A percentile compares a stretch with the other conserved stretches of the same genome.
Conservation (phyloP, 1,140 invertebrate genomes). For the Triops cancriformis region DNA sequence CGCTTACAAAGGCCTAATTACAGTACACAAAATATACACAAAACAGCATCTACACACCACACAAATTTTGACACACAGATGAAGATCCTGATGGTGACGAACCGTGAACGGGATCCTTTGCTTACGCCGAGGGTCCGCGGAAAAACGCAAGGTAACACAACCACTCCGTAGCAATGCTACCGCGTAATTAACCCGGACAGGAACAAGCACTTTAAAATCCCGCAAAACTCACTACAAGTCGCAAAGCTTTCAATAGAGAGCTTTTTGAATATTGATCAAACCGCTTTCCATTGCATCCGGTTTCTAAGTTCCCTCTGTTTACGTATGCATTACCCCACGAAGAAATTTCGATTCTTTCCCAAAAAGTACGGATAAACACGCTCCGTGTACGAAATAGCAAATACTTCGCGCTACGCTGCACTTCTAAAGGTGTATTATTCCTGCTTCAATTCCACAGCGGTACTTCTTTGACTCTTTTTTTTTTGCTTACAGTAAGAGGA, state of each 20-base stretch:
- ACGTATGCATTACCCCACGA: background rate
- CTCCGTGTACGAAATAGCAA: background rate
- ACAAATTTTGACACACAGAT: background rate
- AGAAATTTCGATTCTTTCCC: background rate
- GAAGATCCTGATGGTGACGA: too few relatives aligned
- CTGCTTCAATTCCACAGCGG: too few relatives aligned
- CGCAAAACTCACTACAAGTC: background rate
- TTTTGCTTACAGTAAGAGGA: too few relatives aligned
- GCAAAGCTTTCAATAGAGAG: background rate
- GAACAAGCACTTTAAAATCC: background rate
- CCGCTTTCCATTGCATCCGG: background rate
- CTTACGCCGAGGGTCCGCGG: background rate
- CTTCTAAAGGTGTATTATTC: too few relatives aligned
- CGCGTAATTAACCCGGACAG: background rate
- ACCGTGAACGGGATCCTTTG: too few relatives aligned
- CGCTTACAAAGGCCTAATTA: background rate
- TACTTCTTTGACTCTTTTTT: too few relatives aligned
- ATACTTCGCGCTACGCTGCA: too few relatives aligned
- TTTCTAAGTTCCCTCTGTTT: background rate
- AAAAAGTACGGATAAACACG: background rate
- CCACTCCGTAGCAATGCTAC: background rate
- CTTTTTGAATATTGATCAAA: conserved; percentile 10
- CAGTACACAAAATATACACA: background rate
- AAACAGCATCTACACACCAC: background rate
- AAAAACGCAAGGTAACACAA: background rate